Evolutionary conservation across 2,888 invertebrate genomes (phyloP).

Genomic region (Podotricha telesiphe): DNA sequence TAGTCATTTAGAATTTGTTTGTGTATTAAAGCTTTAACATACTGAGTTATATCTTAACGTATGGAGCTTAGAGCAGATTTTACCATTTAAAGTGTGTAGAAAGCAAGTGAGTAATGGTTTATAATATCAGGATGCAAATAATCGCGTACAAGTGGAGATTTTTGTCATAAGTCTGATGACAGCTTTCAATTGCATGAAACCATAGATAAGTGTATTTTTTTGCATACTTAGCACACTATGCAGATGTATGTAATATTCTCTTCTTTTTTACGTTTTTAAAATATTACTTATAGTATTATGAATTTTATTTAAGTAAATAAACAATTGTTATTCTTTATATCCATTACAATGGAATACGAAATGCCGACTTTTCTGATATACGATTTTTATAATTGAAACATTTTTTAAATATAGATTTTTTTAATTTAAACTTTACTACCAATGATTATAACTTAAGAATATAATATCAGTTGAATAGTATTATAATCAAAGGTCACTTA

Average conservation of each 20-base stretch:
- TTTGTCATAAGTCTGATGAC: slow-evolving; percentile 30
- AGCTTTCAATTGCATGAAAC: slow-evolving; percentile 35
- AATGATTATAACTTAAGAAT: not conserved
- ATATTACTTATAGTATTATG: not conserved
- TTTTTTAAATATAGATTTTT: too few species aligned
- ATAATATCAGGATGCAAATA: slow-evolving; percentile 38
- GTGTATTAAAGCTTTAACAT: slow-evolving; percentile 14
- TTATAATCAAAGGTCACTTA: slow-evolving; percentile 13
- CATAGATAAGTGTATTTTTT: slow-evolving; percentile 14
- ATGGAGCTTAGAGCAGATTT: slow-evolving; percentile 22
- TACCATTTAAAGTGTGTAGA: slow-evolving; percentile 13
- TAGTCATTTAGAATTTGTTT: slow-evolving; percentile 9
- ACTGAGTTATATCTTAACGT: slow-evolving; percentile 21
- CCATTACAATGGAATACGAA: too few species aligned
- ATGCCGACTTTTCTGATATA: too few species aligned
- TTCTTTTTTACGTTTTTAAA: not conserved
- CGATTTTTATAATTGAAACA: too few species aligned
- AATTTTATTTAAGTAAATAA: too few species aligned
- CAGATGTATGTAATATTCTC: not conserved
- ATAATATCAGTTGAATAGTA: not conserved
- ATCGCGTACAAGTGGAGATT: slow-evolving; percentile 36
- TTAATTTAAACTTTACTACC: too few species aligned
- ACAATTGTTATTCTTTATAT: too few species aligned
- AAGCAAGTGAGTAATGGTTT: slow-evolving; percentile 35
- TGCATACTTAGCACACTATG: not conserved